Evolutionary conservation across 2,888 invertebrate genomes (phyloP), one percentile per base, ranked within the genome.

Genomic region (Rapana venosa): DNA sequence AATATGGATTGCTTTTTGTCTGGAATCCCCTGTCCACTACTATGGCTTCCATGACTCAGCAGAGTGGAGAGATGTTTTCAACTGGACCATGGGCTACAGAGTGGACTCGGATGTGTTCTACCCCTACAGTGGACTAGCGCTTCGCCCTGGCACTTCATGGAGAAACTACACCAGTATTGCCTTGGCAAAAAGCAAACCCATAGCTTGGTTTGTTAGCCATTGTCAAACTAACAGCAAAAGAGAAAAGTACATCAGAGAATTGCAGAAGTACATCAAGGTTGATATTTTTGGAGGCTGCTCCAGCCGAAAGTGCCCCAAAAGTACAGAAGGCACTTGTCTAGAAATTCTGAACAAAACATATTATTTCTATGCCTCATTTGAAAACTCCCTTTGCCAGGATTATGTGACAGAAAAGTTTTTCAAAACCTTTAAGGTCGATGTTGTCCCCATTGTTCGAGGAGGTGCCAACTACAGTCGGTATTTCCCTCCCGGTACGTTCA

Each of bases 361-460:
- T 87, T 92, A 92, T 61, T 94, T 93, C 88, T 94, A 94, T 90
- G 87, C 93, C 56, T 90, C 93, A 6, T 94, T 94, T 91, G 94
- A 94, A 88, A 93, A 92, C 90, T 90, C 92, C 5, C 85, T 93
- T 4, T 94, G 93, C 90, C 88, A 90, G 36, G 93, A 93, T 83
- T 94, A 94, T 87, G 91, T 93, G 35, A 93, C 94, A 17, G 93
- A 94, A 86, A 93, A 94, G 84, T 93, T 92, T 88, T 93, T 93
- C 86, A 84, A 88, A 20, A 85, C 91, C 58, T 91, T 89, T 70
- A 1, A 58, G 5, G 89, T 91, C 30, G 84, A 90, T 30, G 90
- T 90, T 22, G 79, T 92, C 26, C 91, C 92, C 11, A 90, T 92
- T 11, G 92, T 92, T 17, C 81, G 91, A n/a, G 92, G 91, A 17